Evolutionary conservation across 1,140 invertebrate genomes (phyloP).

Genomic region (Scaptomyza hsui): DNA sequence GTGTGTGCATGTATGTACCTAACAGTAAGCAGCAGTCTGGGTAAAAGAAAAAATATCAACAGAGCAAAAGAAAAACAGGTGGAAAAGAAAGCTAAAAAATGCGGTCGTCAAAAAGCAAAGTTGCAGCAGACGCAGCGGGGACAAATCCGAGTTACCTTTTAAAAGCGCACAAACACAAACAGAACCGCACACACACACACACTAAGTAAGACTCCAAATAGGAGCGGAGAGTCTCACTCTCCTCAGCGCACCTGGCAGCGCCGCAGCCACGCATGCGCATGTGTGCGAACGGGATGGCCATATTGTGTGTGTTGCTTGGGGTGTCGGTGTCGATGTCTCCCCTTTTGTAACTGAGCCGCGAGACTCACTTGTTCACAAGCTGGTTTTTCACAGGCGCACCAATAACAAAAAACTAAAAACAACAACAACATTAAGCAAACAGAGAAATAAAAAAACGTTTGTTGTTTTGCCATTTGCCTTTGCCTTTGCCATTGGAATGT

Average conservation of each 20-base stretch:
- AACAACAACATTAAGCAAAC: conserved; percentile 9
- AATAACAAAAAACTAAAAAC: conserved; percentile 33
- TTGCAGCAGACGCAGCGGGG: conserved; percentile 62
- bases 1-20: conserved; percentile 23
- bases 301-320: conserved; percentile 46
- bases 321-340: conserved; percentile 67
- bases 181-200: conserved; percentile 23
- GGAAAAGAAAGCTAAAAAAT: conserved; percentile 83
- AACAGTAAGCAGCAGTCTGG: conserved; percentile 40
- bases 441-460: conserved; percentile 55
- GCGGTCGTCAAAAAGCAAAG: conserved; percentile 77
- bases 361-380: conserved; percentile 49
- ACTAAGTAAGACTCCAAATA: conserved; percentile 1
- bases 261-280: conserved; percentile 64
- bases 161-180: conserved; percentile 44
- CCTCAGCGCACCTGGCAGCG: conserved; percentile 26
- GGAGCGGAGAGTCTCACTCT: conserved; percentile 30
- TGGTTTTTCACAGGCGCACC: conserved; percentile 51
- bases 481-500: conserved; percentile 39
- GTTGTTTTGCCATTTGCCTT: conserved; percentile 67
- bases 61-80: conserved; percentile 71
- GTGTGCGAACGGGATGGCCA: conserved; percentile 55
- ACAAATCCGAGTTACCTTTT: conserved; percentile 72
- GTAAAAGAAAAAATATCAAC: conserved; percentile 67
- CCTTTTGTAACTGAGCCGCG: conserved; percentile 51